These are phyloP conservation scores for Pomatorhinus ruficollis DNA, from an alignment of 2,113 vertebrate species.

Conservation along the genomic window DNA sequence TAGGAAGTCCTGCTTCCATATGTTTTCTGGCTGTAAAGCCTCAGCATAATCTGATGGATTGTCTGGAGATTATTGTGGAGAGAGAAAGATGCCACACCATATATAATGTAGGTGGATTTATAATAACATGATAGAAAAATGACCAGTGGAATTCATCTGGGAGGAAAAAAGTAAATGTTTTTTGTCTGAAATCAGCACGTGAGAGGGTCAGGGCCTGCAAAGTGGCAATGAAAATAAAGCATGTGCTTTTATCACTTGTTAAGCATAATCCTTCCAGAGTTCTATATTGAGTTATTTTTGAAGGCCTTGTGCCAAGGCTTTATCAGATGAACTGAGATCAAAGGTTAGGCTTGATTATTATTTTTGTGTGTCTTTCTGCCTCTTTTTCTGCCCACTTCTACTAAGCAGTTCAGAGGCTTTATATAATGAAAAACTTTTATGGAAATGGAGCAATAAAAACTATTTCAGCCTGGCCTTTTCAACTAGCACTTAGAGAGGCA, in stretches of 20 bases:
- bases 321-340: slow-evolving; percentile 50
- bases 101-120: background rate
- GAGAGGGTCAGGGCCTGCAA: background rate
- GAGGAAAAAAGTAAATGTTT: background rate
- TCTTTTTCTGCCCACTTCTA: background rate
- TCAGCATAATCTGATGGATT: background rate
- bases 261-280: background rate
- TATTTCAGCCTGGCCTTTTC: background rate
- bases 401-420: background rate
- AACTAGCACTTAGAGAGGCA: background rate
- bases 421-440: background rate
- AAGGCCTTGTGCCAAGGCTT: slow-evolving; percentile 9
- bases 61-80: background rate
- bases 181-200: background rate
- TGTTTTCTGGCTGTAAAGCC: background rate
- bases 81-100: background rate
- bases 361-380: background rate
- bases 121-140: background rate
- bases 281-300: background rate
- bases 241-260: slow-evolving; percentile 27
- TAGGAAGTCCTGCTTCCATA: background rate
- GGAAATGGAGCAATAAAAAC: background rate
- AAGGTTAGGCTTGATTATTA: slow-evolving; percentile 17
- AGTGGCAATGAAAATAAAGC: slow-evolving; percentile 17
- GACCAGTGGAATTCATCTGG: background rate